A percentile compares a stretch with the other conserved stretches of the same genome.
Evolutionary conservation across 2,797 vertebrate species (phyloP).

Genomic region (Semaprochilodus insignis): DNA sequence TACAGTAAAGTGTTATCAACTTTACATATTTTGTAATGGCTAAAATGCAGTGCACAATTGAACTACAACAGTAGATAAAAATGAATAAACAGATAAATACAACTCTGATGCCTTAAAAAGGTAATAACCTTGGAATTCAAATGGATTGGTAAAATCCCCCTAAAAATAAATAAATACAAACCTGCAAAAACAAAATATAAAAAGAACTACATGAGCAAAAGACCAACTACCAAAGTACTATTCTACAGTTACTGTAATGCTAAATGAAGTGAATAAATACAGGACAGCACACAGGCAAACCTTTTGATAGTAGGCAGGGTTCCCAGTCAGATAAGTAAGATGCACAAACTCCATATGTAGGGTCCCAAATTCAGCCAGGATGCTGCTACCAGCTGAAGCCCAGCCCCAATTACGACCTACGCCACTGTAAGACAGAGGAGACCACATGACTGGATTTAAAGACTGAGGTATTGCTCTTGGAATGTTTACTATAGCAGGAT

Average conservation of each 20-base stretch:
- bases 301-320: slow-evolving; percentile 95
- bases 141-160: no score
- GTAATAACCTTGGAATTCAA: no score
- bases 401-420: slow-evolving; percentile 99
- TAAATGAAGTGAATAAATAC: not conserved
- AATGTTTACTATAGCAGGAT: not conserved
- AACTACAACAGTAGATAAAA: no score
- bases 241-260: not conserved
- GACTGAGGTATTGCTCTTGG: no score
- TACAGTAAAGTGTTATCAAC: no score
- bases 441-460: not conserved
- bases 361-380: slow-evolving; percentile 97
- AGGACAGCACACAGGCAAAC: slow-evolving; percentile 64
- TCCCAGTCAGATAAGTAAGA: slow-evolving; percentile 95
- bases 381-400: slow-evolving; percentile 98
- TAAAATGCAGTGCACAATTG: no score
- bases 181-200: no score
- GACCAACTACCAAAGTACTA: not conserved
- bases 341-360: slow-evolving; percentile 99
- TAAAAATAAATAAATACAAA: no score
- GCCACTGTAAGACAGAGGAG: slow-evolving; percentile 77
- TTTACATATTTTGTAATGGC: no score
- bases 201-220: not conserved
- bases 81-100: no score
- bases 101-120: no score